phyloP scores from a whole-genome alignment of 2,888 invertebrate genomes.

The Parapristionchus giblindavisi region DNA sequence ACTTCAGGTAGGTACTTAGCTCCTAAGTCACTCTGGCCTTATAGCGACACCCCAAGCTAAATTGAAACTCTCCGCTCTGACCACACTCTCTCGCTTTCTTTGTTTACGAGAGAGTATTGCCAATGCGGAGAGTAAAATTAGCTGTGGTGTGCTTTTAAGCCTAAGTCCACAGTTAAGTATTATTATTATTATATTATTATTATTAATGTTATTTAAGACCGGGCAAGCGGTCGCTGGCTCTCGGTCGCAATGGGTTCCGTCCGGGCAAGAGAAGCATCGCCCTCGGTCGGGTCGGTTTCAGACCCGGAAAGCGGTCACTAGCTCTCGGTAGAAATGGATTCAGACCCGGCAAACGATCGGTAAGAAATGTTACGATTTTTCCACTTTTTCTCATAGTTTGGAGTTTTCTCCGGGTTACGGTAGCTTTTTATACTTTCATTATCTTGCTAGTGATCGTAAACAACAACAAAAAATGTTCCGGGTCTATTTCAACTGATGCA shows the following conservation, averaged over 20 bases:
- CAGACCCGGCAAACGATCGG: constrained; percentile 39
- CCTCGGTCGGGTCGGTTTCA: constrained; percentile 61
- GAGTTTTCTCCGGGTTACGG: background rate
- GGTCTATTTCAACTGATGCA: too few relatives aligned
- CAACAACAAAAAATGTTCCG: too few relatives aligned
- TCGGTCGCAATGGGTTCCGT: constrained; percentile 45
- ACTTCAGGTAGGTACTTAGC: constrained; percentile 34
- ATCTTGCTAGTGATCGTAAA: too few relatives aligned
- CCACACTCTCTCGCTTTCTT: too few relatives aligned
- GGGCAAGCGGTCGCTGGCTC: constrained; percentile 44
- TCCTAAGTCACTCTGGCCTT: too few relatives aligned
- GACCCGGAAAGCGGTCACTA: constrained; percentile 64
- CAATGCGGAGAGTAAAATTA: too few relatives aligned
- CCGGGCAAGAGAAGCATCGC: constrained; percentile 64
- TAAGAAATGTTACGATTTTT: background rate
- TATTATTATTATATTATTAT: background rate
- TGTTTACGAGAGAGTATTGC: too few relatives aligned
- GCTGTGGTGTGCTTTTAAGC: too few relatives aligned
- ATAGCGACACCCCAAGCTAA: too few relatives aligned
- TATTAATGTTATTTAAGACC: constrained; percentile 14
- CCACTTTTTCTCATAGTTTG: background rate
- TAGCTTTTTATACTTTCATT: too few relatives aligned
- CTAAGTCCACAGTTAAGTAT: background rate
- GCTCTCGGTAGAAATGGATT: constrained; percentile 45
- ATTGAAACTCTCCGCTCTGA: too few relatives aligned